A percentile compares a stretch with the other conserved stretches of the same genome.
Evolutionary conservation across 64 coral and sea anemone genomes (phyloP).

Genomic region (Pocillopora verrucosa): DNA sequence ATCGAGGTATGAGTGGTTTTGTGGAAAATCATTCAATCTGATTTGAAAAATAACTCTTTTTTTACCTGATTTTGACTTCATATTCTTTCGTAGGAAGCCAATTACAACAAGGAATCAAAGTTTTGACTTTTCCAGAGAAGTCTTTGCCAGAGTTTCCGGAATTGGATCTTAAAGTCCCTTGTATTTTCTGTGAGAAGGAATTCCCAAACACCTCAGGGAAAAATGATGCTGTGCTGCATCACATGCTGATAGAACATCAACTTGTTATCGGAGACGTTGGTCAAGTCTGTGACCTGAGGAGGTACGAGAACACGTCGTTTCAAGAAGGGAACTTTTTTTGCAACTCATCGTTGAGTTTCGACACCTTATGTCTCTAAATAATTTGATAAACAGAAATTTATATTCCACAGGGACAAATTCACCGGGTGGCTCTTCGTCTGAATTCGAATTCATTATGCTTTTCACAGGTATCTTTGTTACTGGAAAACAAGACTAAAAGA

Average conservation of each 20-base stretch:
- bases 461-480: constrained; percentile 76
- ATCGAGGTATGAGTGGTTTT: background rate
- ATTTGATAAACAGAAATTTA: too few species aligned
- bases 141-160: background rate
- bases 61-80: background rate
- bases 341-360: too few species aligned
- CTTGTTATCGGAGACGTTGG: constrained; percentile 88
- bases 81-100: background rate
- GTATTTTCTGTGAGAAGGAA: constrained; percentile 92
- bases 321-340: too few species aligned
- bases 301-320: constrained; percentile 24
- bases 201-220: constrained; percentile 81
- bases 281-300: constrained; percentile 86
- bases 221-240: constrained; percentile 85
- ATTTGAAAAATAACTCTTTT: too few species aligned
- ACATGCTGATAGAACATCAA: constrained; percentile 89
- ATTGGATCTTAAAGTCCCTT: constrained; percentile 45
- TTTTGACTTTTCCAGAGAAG: constrained; percentile 22
- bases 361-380: too few species aligned
- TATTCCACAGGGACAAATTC: too few species aligned
- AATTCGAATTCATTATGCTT: background rate
- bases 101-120: background rate
- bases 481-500: constrained; percentile 87
- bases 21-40: background rate
- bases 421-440: too few species aligned